Evolutionary conservation across 2,113 vertebrate genomes (phyloP).

Genomic region (Pithys albifrons): DNA sequence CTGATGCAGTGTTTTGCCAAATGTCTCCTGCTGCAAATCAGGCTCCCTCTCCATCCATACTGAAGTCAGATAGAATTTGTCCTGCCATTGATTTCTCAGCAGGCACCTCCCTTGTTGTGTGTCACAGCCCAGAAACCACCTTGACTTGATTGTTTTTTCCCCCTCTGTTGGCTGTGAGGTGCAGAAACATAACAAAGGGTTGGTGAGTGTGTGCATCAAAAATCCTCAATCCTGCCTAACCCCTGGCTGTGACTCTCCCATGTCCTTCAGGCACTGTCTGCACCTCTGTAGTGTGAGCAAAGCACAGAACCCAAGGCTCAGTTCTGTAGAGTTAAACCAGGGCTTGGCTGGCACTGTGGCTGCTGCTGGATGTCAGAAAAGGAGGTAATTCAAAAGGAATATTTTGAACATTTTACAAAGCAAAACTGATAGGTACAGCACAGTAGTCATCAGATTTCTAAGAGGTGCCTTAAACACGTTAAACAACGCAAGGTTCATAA

Average conservation of each 20-base stretch:
- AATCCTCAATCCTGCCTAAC: not conserved
- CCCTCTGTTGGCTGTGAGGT: not conserved
- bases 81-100: not conserved
- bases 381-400: not conserved
- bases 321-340: not conserved
- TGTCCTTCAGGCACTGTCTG: not conserved
- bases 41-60: not conserved
- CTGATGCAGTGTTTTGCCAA: not conserved
- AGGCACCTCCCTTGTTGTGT: not conserved
- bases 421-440: not conserved
- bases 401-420: not conserved
- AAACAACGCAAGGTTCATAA: not conserved
- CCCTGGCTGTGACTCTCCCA: not conserved
- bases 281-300: not conserved
- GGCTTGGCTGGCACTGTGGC: not conserved
- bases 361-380: not conserved
- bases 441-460: not conserved
- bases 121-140: not conserved
- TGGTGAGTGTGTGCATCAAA: fast-evolving
- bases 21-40: not conserved
- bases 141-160: not conserved
- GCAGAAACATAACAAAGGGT: not conserved
- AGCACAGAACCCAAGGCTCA: not conserved
- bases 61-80: not conserved
- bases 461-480: not conserved